Percentiles rank a stretch among this genome's conserved stretches.
phyloP scores from a whole-genome alignment of 1,140 invertebrate species.

The Planococcus citri region DNA sequence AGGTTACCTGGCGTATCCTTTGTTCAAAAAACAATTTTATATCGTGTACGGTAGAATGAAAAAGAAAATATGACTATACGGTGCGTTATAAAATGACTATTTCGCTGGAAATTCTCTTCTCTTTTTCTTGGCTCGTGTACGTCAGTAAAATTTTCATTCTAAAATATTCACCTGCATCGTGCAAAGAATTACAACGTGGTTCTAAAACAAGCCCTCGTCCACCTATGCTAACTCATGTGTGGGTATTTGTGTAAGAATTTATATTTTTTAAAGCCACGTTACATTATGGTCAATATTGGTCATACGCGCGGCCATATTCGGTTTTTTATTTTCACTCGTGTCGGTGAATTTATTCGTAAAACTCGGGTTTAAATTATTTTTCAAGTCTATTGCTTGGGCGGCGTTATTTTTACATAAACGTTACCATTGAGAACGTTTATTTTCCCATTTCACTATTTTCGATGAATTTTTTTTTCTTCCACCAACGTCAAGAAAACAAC shows the following conservation, averaged over 20 bases:
- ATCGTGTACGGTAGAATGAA: neutral
- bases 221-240: no score
- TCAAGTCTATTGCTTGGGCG: neutral
- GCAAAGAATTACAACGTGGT: neutral
- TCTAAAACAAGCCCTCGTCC: no score
- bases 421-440: no score
- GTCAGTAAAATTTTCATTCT: neutral
- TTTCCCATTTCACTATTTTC: no score
- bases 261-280: no score
- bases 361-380: neutral
- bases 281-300: no score
- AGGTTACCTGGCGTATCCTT: neutral
- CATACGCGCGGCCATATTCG: neutral
- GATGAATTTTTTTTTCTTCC: no score
- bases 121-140: neutral
- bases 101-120: neutral
- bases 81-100: neutral
- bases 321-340: neutral
- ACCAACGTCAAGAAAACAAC: no score
- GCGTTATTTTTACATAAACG: neutral
- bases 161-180: neutral
- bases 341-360: neutral
- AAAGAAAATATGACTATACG: neutral
- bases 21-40: neutral
- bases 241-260: no score